Evolutionary conservation across 1,140 invertebrate species (phyloP).

Genomic region (Saccostrea cuccullata): DNA sequence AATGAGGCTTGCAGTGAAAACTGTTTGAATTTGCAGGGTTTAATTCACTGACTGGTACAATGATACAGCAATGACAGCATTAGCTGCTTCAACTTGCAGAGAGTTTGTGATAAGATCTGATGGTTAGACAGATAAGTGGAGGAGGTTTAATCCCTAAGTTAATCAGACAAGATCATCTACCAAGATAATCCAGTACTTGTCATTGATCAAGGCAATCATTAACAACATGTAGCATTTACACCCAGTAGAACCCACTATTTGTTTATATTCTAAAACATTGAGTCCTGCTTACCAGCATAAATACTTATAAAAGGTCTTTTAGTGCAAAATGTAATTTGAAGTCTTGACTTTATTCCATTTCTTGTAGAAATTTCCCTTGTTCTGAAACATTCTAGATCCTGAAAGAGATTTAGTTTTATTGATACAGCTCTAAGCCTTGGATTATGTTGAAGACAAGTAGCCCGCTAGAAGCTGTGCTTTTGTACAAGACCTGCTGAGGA

Average conservation of each 20-base stretch:
- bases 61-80: neutral
- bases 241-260: neutral
- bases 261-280: neutral
- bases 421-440: too few species aligned
- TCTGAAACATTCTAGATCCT: too few species aligned
- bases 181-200: neutral
- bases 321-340: neutral
- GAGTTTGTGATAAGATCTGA: neutral
- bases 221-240: constrained; percentile 28
- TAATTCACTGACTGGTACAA: neutral
- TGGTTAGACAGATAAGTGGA: neutral
- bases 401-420: too few species aligned
- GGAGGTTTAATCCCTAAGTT: neutral
- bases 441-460: too few species aligned
- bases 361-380: too few species aligned
- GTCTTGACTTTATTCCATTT: too few species aligned
- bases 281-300: neutral
- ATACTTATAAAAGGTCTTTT: neutral
- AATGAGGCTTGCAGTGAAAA: neutral
- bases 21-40: neutral
- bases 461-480: too few species aligned
- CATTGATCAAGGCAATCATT: constrained; percentile 24
- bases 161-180: constrained; percentile 31
- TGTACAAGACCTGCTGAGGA: too few species aligned
- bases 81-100: neutral